Evolutionary conservation across 2,113 vertebrate genomes (phyloP), one percentile per base, ranked within the genome.

Genomic region (Deroptyus accipitrinus): DNA sequence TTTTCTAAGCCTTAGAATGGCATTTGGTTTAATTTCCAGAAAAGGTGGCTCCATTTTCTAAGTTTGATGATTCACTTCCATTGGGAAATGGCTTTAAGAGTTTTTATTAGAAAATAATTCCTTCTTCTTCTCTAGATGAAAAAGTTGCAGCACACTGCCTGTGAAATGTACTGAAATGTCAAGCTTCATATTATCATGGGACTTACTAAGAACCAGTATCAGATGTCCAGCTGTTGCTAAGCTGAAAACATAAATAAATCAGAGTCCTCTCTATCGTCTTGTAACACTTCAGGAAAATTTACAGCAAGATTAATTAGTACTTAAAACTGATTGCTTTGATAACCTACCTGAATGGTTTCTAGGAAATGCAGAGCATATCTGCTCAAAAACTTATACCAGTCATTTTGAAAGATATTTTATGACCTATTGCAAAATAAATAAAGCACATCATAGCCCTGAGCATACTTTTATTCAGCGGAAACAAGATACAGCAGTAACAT

Each of bases 391-490:
- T 61, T 81, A 11, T 25, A 35, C 33, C 51, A 77, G 35, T 76
- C 74, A 74, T 79, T 93, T 87, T 27, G 51, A 81, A 85, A 78
- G 31, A 7, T 14, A 75, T 69, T 95, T 91, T 83, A 44, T 91
- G 93, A 85, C 11, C 7, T 78, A 64, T 63, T 97, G 70, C 55
- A 92, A 91, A 95, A 88, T 69, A 75, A 86, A 52, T 86, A 70
- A 55, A 55, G 48, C 70, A 95, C 41, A 75, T 73, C 39, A 48
- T 73, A 83, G 77, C 74, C 48, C 59, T 35, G 27, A 90, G 69
- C 83, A 79, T 94, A 69, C 92, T 95, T 96, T 95, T 78, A 39
- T 68, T 88, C 61, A 80, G 89, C 89, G 78, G 55, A 66, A 95
- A 88, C 22, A 25, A 73, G 63, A 92, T 84, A 48, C 46, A 92